Conservation (phyloP, 1,140 invertebrate species). For the Brachionus asplanchnoidis region DNA sequence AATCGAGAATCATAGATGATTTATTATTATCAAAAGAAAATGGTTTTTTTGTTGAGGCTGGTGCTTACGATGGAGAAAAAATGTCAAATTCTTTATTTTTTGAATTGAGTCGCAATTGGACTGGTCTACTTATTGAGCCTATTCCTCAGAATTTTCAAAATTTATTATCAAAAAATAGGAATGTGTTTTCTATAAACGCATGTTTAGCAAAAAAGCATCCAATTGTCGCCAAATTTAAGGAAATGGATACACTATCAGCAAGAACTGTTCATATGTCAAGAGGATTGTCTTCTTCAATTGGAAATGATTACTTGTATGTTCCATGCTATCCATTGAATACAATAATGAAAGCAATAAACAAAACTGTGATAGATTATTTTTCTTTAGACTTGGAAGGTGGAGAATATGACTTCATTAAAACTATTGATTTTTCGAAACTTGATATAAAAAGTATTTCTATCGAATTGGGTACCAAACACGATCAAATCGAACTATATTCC, state of each 20-base stretch:
- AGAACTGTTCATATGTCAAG: background rate
- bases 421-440: background rate
- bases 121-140: constrained; percentile 68
- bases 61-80: constrained; percentile 61
- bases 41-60: constrained; percentile 61
- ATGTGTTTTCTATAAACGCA: constrained; percentile 27
- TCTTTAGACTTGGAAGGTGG: constrained; percentile 47
- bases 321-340: background rate
- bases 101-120: constrained; percentile 66
- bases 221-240: background rate
- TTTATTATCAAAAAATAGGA: constrained; percentile 50
- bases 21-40: background rate
- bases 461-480: background rate
- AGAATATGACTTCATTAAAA: constrained; percentile 42
- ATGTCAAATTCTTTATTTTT: constrained; percentile 65
- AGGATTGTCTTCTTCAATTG: background rate
- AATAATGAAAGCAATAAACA: constrained; percentile 6
- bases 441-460: background rate
- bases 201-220: background rate
- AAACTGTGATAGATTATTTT: constrained; percentile 46
- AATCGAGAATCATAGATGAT: background rate
- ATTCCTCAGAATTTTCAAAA: constrained; percentile 62
- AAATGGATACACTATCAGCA: background rate
- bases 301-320: background rate
- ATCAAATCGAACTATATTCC: background rate